phyloP scores from a whole-genome alignment of 2,797 vertebrate genomes.

The Halcyon leucocephala region DNA sequence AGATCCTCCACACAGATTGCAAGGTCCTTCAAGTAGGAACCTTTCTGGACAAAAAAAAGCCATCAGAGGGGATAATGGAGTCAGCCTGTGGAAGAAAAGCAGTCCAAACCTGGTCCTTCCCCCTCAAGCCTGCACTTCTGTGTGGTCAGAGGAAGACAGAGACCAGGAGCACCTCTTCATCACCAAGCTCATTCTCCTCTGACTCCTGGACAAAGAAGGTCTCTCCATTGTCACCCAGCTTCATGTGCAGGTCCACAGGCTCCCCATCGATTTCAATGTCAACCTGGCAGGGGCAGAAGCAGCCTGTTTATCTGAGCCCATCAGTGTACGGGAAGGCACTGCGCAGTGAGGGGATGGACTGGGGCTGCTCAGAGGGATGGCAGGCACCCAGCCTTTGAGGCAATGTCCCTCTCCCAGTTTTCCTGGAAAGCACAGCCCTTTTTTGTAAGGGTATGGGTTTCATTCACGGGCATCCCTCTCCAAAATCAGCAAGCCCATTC shows the following conservation, averaged over 20 bases:
- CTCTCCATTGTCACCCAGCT: conserved; percentile 94
- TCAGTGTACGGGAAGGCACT: not conserved
- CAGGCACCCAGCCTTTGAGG: not conserved
- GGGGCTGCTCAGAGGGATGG: not conserved
- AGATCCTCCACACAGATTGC: not conserved
- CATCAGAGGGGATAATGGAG: not conserved
- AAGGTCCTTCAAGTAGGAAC: not conserved
- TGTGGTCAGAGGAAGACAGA: not conserved
- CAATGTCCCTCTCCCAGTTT: not conserved
- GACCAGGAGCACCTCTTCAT: not conserved
- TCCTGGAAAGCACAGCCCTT: not conserved
- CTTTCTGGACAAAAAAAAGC: not conserved
- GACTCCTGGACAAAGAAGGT: conserved; percentile 94
- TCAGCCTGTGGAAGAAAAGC: not conserved
- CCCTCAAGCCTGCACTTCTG: not conserved
- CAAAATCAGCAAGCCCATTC: not conserved
- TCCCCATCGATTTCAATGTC: conserved; percentile 96
- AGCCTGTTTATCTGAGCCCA: not conserved
- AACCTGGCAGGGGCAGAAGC: conserved; percentile 80
- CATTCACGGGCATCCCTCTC: not conserved
- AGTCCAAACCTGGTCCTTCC: not conserved
- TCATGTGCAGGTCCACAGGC: conserved; percentile 93
- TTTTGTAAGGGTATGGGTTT: not conserved
- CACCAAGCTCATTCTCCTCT: conserved; percentile 77
- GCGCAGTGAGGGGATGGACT: not conserved